Evolutionary conservation across 1,140 invertebrate species (phyloP), one percentile per base, ranked within the genome.

Genomic region (Whitmania pigra): DNA sequence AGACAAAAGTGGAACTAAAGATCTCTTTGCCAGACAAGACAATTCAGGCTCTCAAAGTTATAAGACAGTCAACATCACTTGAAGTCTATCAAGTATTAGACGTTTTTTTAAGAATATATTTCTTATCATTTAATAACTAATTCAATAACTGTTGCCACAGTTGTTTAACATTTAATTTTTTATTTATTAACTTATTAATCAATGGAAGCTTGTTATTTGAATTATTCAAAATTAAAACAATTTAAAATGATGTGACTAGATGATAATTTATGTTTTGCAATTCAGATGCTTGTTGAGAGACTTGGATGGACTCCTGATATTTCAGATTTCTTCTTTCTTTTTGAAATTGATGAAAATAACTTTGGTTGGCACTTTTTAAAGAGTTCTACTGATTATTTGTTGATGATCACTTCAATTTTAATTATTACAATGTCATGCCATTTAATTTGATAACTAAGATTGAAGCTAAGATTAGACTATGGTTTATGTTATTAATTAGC

Each of bases 251-350:
- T 3, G 31, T 17, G 5, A 11, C 15, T 49, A 49, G 2, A 17
- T 49, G 43, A 49, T 49, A 49, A 15, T 17, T 40, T 25, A 54
- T 57, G 76, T 74, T 74, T 74, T 74, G 71, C 67, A 55, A 76
- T 81, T 72, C 75, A 83, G 80, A 88, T 89, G 2, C 88, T 96
- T 29, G 88, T 91, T 71, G 87, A 90, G 71, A 92, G 93, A 83
- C 89, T 96, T 68, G 87, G 87, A 31, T 83, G 97, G 73, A 87
- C 88, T 53, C 87, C 88, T 71, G 88, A 90, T 73, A 88, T 90
- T 67, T 87, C 91, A 53, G 88, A 89, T 78, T 94, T 91, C 84
- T 98, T 97, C 86, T 94, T 95, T 78, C 85, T 99, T 40, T 98
- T 97, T 85, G 95, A 99, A 86, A 97, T 96, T 77, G 92, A 98